phyloP scores from a whole-genome alignment of 2,888 invertebrate genomes.

The Yponomeuta evonymella region DNA sequence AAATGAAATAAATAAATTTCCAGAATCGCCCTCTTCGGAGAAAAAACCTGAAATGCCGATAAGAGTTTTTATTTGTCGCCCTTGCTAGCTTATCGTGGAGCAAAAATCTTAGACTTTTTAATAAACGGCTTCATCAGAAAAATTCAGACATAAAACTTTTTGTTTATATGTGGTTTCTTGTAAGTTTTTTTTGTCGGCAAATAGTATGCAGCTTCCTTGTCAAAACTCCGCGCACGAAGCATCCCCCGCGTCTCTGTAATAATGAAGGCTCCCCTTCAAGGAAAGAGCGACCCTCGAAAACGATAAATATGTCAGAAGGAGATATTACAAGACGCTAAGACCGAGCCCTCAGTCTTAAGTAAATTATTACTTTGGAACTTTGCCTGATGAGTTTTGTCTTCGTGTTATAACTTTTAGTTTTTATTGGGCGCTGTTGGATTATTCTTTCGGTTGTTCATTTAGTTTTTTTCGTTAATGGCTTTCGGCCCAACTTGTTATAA shows the following conservation, averaged over 20 bases:
- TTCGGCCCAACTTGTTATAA: not conserved
- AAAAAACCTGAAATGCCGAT: not conserved
- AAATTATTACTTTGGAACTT: slow-evolving; percentile 70
- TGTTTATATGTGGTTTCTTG: not conserved
- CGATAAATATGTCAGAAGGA: slow-evolving; percentile 74
- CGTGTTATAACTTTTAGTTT: slow-evolving; percentile 21
- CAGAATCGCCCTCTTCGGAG: not conserved
- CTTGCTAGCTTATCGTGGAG: not conserved
- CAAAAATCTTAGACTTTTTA: not conserved
- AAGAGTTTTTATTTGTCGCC: not conserved
- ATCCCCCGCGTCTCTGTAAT: slow-evolving; percentile 24
- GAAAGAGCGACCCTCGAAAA: slow-evolving; percentile 49
- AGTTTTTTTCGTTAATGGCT: slow-evolving; percentile 6
- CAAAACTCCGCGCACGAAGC: slow-evolving; percentile 20
- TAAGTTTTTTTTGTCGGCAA: slow-evolving; percentile 5
- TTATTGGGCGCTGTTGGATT: slow-evolving; percentile 16
- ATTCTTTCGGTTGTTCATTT: slow-evolving; percentile 11
- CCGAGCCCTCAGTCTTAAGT: slow-evolving; percentile 50
- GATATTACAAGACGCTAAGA: slow-evolving; percentile 66
- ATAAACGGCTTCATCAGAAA: not conserved
- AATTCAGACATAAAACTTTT: not conserved
- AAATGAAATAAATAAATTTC: slow-evolving; percentile 13
- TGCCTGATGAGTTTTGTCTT: slow-evolving; percentile 60
- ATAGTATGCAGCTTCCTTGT: not conserved
- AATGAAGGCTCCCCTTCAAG: slow-evolving; percentile 36